Evolutionary conservation across 2,888 invertebrate genomes (phyloP).

Genomic region (Eustalomyia histrio): DNA sequence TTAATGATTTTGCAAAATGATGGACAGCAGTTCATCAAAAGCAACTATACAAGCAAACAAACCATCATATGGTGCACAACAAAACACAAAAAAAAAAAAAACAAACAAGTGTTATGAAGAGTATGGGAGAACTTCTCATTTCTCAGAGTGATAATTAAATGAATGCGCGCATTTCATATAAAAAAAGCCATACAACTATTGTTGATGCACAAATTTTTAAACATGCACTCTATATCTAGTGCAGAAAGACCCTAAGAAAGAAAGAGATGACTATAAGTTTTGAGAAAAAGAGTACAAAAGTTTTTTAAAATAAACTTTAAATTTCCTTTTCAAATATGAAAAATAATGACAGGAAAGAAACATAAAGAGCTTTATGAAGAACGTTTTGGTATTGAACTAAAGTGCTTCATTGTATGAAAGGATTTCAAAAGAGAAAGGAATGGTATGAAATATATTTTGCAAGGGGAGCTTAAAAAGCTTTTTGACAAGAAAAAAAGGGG

Average conservation of each 20-base stretch:
- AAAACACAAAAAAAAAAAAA: slow-evolving; percentile 35
- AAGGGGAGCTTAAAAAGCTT: slow-evolving; percentile 23
- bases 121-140: slow-evolving; percentile 2
- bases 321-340: background rate
- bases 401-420: background rate
- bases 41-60: slow-evolving; percentile 13
- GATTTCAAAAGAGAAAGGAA: background rate
- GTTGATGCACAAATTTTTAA: background rate
- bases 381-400: slow-evolving; percentile 7
- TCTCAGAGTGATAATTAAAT: slow-evolving; percentile 16
- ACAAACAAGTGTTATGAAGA: slow-evolving; percentile 25
- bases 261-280: slow-evolving; percentile 46
- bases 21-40: slow-evolving; percentile 78
- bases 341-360: background rate
- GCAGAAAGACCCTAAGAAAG: background rate
- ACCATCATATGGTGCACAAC: slow-evolving; percentile 18
- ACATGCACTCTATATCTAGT: slow-evolving; percentile 1
- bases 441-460: slow-evolving; percentile 15
- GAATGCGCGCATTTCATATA: background rate
- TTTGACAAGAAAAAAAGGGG: slow-evolving; percentile 43
- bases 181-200: background rate
- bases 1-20: slow-evolving; percentile 68
- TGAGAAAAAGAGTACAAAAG: background rate
- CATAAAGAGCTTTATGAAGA: slow-evolving; percentile 40
- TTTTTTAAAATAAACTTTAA: background rate